Evolutionary conservation across 35 echinoderm and acorn worm genomes (phyloP), one percentile per base, ranked within the genome.

Genomic region (Strongylocentrotus purpuratus): DNA sequence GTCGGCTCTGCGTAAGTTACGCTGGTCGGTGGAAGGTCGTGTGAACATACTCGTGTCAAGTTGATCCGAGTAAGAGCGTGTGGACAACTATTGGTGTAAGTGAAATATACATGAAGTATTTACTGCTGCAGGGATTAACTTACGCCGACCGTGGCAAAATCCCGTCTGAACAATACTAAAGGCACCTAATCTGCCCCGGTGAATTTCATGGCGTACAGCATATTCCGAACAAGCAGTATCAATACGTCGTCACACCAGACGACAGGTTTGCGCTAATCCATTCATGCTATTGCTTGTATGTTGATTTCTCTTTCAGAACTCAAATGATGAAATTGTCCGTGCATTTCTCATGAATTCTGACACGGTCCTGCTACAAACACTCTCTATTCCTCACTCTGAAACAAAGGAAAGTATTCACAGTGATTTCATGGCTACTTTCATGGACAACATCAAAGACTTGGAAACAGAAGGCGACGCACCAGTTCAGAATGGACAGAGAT

Each of bases 291-390:
- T 2, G 31, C 31, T 85, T 85, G 0, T n/a, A 0, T 88, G 10
- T 32, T 46, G 10, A n/a, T 17, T 7, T 58, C 48, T 58, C 20
- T 28, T 93, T 31, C 91, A 93, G 91, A 93, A 93, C 48, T 46
- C 45, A 4, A 93, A 48, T 22, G 91, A 33, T 13, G 91, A 93
- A 32, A 52, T 93, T 15, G 48, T 58, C 9, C 91, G 91, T 14
- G 91, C 91, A 4, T 93, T 93, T n/a, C 45, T 93, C 31, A 28
- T 93, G 91, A 93, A 33, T 28, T 93, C 18, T 31, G 91, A 93
- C 91, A 13, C 47, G 18, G 48, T 47, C 87, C 87, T 89, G 22
- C 65, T 78, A 22, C 15, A 78, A 78, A 8, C 65, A 22, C 2
- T n/a, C 25, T 78, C 65, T 28, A 0, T n/a, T 78, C 20, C 65